Evolutionary conservation across 2,888 invertebrate genomes (phyloP), one percentile per base, ranked within the genome.

Genomic region (Odontothrips loti): DNA sequence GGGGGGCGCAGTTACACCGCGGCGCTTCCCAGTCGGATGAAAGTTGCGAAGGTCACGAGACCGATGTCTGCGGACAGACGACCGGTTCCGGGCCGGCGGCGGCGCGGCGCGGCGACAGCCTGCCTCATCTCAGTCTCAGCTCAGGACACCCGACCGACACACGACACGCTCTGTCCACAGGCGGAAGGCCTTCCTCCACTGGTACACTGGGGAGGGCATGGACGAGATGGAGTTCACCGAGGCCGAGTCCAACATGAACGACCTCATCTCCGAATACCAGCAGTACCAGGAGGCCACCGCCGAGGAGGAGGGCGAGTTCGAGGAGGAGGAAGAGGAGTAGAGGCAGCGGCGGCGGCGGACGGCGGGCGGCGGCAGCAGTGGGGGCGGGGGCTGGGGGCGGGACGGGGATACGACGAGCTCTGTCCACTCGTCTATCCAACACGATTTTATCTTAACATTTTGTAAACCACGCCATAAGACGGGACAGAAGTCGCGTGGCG

Each of bases 121-220:
- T 43, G 34, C 34, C 34, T 43, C 34, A 43, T 43, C 34, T 6
- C 34, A 43, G 34, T n/a, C n/a, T n/a, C n/a, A n/a, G n/a, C n/a
- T n/a, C n/a, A n/a, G n/a, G n/a, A n/a, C n/a, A n/a, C n/a, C n/a
- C n/a, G n/a, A n/a, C n/a, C n/a, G 34, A 43, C 34, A 43, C 34
- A 43, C 34, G 34, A 43, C 34, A 43, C 34, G 34, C 15, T 51
- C 51, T 51, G 68, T 27, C 68, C 27, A 75, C 68, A 75, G 68
- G 81, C 91, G 95, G 82, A 97, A 96, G 90, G 97, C 97, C 88
- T 97, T 91, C 91, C 89, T 91, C 87, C 94, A 94, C 90, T 92
- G 92, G 92, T 92, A 92, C 87, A 92, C 91, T 43, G 92, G 92
- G 27, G 92, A 92, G 86, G 92, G 92, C 80, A 92, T 93, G 92